These are phyloP conservation scores for Phodopus roborovskii DNA, from an alignment of 2,113 vertebrate species.

Conservation along the genomic window DNA sequence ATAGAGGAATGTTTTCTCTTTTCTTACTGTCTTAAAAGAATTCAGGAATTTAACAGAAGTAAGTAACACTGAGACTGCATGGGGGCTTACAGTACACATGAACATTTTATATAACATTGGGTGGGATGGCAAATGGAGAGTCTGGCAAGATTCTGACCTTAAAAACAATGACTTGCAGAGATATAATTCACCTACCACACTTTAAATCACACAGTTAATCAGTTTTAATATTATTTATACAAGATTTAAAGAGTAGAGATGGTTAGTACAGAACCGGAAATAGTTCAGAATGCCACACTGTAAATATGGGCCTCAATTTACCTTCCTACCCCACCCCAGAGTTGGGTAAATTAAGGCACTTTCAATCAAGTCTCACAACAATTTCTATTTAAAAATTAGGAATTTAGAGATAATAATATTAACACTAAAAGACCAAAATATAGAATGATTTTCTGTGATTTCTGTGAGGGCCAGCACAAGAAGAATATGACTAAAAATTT, in stretches of 20 bases:
- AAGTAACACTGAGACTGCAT: neutral
- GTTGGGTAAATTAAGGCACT: neutral
- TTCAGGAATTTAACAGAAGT: neutral
- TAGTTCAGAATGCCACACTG: neutral
- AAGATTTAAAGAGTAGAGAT: neutral
- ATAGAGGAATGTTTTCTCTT: neutral
- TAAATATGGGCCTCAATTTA: neutral
- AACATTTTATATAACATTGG: neutral
- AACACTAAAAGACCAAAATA: neutral
- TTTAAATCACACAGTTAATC: neutral
- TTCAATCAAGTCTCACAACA: neutral
- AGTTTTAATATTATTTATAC: constrained; percentile 14
- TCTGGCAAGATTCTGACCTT: neutral
- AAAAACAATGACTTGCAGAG: neutral
- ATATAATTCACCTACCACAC: neutral
- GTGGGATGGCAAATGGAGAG: neutral
- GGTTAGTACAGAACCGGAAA: neutral
- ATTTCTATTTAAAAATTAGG: neutral
- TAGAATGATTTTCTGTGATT: constrained; percentile 9
- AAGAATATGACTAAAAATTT: constrained; percentile 6
- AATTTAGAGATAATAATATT: constrained; percentile 26
- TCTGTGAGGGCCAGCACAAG: neutral
- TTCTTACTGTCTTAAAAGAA: neutral
- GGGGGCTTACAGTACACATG: neutral
- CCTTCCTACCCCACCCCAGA: neutral